Conservation (phyloP, 2,797 vertebrate species). For the Girardinus metallicus region DNA sequence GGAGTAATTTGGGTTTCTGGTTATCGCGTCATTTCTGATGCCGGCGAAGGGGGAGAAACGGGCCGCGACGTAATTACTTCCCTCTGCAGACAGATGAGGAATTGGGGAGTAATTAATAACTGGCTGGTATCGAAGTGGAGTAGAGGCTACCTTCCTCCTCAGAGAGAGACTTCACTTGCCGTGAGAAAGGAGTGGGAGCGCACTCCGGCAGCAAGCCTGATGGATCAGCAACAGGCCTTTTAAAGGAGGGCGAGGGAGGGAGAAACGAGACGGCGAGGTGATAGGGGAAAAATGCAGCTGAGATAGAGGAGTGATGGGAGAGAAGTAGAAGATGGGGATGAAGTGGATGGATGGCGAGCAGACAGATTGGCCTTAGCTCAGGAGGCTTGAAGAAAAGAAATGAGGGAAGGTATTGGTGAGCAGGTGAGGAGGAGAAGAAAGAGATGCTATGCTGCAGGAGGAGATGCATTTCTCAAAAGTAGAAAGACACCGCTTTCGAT, state of each 20-base stretch:
- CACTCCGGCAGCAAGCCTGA: conserved; percentile 56
- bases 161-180: conserved; percentile 63
- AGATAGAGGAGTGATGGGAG: conserved; percentile 59
- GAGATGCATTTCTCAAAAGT: conserved; percentile 30
- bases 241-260: conserved; percentile 46
- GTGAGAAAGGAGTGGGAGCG: conserved; percentile 66
- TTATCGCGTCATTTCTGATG: conserved; percentile 80
- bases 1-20: conserved; percentile 78
- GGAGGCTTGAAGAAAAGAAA: conserved; percentile 43
- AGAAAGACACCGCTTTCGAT: conserved; percentile 28
- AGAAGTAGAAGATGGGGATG: conserved; percentile 55
- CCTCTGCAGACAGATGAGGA: conserved; percentile 72
- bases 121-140: conserved; percentile 62
- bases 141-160: conserved; percentile 56
- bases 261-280: conserved; percentile 59
- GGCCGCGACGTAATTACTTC: conserved; percentile 78
- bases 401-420: conserved; percentile 14
- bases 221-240: conserved; percentile 71
- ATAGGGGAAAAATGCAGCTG: conserved; percentile 46
- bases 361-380: conserved; percentile 57
- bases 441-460: conserved; percentile 11
- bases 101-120: conserved; percentile 80
- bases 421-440: conserved; percentile 8
- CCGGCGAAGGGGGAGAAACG: conserved; percentile 56
- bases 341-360: conserved; percentile 62